phyloP scores from a whole-genome alignment of 1,140 invertebrate species.

The Bilobella aurantiaca region DNA sequence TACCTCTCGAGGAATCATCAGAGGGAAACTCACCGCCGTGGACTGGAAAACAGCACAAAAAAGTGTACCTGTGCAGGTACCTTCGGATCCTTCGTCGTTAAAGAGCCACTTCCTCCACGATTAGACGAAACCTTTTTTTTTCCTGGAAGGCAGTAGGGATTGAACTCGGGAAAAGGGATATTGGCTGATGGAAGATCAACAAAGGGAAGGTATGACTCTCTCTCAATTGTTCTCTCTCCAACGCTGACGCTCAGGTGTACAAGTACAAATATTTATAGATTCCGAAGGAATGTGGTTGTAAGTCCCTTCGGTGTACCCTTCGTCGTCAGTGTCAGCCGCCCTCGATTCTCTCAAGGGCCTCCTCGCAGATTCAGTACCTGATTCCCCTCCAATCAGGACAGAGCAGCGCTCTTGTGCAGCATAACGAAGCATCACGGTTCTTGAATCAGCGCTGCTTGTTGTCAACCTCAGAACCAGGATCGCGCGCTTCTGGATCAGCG shows the following conservation, averaged over 20 bases:
- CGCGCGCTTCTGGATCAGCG: too few relatives aligned
- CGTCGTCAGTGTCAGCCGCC: background rate
- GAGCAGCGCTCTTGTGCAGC: background rate
- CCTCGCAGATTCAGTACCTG: slow-evolving; percentile 3
- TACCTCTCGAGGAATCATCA: too few relatives aligned
- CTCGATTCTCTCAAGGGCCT: too few relatives aligned
- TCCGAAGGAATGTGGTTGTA: slow-evolving; percentile 1
- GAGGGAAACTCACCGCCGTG: too few relatives aligned
- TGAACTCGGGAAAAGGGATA: background rate
- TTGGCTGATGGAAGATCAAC: slow-evolving; percentile 1
- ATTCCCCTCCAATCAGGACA: background rate
- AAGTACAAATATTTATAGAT: slow-evolving; percentile 10
- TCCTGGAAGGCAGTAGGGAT: background rate
- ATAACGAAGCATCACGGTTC: too few relatives aligned
- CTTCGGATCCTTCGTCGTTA: background rate
- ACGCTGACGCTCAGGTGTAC: background rate
- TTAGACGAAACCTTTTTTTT: background rate
- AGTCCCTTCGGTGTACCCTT: background rate
- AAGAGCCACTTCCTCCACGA: background rate
- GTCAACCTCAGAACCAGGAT: background rate
- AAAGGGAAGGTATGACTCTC: slow-evolving; percentile 1
- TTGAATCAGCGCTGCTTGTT: background rate
- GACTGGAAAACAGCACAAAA: too few relatives aligned
- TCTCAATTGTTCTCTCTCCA: background rate
- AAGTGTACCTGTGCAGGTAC: background rate